Base-by-base conservation (phyloP, 2,113 vertebrate genomes). In the Leptodactylus fuscus region DNA sequence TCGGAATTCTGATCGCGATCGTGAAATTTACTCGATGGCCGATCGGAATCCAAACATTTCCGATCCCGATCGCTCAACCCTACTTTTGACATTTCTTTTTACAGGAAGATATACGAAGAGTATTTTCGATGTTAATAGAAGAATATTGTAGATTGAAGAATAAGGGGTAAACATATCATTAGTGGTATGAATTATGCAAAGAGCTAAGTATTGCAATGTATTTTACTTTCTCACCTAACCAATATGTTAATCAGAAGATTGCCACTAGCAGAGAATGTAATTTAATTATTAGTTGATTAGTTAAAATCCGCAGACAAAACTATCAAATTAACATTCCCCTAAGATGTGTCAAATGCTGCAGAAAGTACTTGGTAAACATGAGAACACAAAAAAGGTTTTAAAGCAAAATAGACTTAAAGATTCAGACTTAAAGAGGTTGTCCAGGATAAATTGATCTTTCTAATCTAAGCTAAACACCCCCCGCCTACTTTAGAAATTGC, bases 201-300 rank as follows among this genome's bases (percentile, higher is more conserved):
- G 69, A 85, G 77, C 32, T 27, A 29, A 62, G 82, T 8, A 88
- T 79, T 20, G 77, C 81, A 92, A 89, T 83, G 6, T 83, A 44
- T 65, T 75, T 88, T 82, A 36, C 85, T 90, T 92, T 91, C 88
- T 91, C 85, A 91, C 74, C 34, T 91, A 88, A 86, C 65, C 67
- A 85, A n/a, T 53, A 46, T 88, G 81, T 22, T 90, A 92, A 91
- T 88, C 60, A 92, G 90, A 92, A 81, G 22, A 74, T 53, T 87
- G 75, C 58, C 88, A 60, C 78, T 89, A 88, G 88, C n/a, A 89
- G 87, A 70, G 82, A 83, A 88, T 81, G 77, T 60, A 91, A 90
- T 91, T 88, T 88, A 91, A 83, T 87, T 85, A 87, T 18, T 88
- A 16, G 87, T 88, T 91, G 15, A 89, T 88, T 84, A 86, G 46